These are phyloP conservation scores for Hemiprocne comata DNA, from an alignment of 2,113 vertebrate species.

Conservation along the genomic window DNA sequence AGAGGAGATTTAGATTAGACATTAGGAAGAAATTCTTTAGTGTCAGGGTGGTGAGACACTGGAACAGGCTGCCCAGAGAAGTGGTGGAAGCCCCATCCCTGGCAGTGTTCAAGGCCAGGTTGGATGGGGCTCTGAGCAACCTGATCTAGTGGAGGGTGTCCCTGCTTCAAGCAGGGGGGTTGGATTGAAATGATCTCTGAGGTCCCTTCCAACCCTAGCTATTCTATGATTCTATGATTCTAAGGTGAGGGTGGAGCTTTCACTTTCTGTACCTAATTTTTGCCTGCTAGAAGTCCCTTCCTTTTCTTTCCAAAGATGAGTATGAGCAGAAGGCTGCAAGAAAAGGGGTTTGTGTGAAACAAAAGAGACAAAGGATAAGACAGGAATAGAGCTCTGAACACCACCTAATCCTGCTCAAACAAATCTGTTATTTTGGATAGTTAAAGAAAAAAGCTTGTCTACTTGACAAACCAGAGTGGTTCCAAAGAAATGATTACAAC, in stretches of 20 bases:
- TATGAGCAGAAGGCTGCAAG: neutral
- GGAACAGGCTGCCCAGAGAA: too few species aligned
- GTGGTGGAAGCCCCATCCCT: too few species aligned
- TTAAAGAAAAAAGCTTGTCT: conserved; percentile 44
- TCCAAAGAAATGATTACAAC: conserved; percentile 1
- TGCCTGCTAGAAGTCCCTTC: neutral
- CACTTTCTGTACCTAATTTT: neutral
- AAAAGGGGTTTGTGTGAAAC: conserved; percentile 9
- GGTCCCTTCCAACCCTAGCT: too few species aligned
- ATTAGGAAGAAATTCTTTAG: too few species aligned
- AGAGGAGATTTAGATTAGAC: too few species aligned
- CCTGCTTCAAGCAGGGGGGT: too few species aligned
- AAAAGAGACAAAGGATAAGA: conserved; percentile 29
- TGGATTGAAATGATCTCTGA: too few species aligned
- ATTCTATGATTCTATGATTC: too few species aligned
- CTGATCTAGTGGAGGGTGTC: too few species aligned
- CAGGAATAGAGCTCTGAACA: neutral
- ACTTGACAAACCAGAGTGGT: conserved; percentile 27
- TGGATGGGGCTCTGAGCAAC: too few species aligned
- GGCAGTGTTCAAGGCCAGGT: too few species aligned
- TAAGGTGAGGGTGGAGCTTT: neutral
- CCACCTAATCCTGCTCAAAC: conserved; percentile 41
- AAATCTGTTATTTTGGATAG: conserved; percentile 57
- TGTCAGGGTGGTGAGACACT: too few species aligned
- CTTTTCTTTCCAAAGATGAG: conserved; percentile 2